Evolutionary conservation across 2,797 vertebrate species (phyloP), one percentile per base, ranked within the genome.

Genomic region (Hypotaenidia philippensis): DNA sequence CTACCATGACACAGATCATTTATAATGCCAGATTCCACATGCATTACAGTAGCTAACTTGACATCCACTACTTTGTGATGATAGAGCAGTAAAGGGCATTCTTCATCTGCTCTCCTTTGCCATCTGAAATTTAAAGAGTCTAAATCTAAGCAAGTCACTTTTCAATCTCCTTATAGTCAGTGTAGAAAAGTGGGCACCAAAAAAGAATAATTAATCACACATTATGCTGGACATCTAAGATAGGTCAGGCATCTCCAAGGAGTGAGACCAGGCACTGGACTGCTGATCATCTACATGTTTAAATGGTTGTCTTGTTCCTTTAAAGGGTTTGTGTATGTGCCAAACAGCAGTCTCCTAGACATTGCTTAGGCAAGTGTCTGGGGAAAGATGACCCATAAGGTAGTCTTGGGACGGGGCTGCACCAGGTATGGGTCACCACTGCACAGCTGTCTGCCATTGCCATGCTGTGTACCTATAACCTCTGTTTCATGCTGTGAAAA

Each of bases 401-500:
- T 9, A 77, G 47, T 64, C 21, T 44, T 34, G 78, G 44, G 34
- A 55, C 34, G 60, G 19, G 23, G 25, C 22, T 75, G 52, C 36
- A 40, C 10, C 61, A 44, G 21, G 19, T 52, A 34, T 11, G 9
- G 16, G 15, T 65, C 63, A 34, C 18, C 32, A 60, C 6, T 56
- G 44, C 3, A 0, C 50, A 84, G 63, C 11, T 82, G 50, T 84
- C 74, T 4, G 3, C 11, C 44, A 4, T 4, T 70, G 26, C 41
- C 25, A 15, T 5, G 34, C 1, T 1, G 23, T 8, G 10, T 17
- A 50, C 16, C 18, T 52, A 34, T 27, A 82, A 7, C 3, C 31
- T 82, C 13, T 2, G 1, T 34, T 91, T 74, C 36, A 27, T 27
- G 10, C 13, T 0, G 0, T 25, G 20, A 59, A 75, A 84, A 10